Percentiles rank a stretch among this genome's conserved stretches.
phyloP scores from a whole-genome alignment of 2,113 vertebrate species.

The Oceanodroma tethys region DNA sequence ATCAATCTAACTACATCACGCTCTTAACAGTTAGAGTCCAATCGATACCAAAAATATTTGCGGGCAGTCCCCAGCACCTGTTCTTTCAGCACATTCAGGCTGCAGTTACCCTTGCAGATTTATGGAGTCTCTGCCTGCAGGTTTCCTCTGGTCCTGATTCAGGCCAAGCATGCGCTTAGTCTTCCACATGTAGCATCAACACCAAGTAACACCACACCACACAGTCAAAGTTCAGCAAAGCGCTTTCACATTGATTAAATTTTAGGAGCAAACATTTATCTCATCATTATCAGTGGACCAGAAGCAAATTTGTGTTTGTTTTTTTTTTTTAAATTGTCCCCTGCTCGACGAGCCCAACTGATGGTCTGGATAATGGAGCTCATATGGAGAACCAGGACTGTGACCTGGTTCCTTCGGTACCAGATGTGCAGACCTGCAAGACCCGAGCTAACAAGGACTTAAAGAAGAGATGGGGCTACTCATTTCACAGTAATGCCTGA shows the following conservation, averaged over 20 bases:
- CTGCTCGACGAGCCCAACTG: fast-evolving
- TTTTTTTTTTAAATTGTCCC: background rate
- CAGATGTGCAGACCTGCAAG: background rate
- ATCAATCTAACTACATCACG: background rate
- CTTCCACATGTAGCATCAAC: background rate
- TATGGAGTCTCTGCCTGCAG: background rate
- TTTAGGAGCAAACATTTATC: background rate
- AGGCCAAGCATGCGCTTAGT: background rate
- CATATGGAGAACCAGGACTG: background rate
- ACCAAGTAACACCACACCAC: background rate
- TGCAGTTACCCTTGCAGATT: background rate
- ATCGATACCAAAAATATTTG: background rate
- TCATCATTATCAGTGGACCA: background rate
- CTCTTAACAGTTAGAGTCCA: background rate
- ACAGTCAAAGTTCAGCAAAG: background rate
- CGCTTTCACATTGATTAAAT: background rate
- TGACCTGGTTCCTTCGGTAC: background rate
- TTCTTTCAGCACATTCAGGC: background rate
- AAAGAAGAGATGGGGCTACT: background rate
- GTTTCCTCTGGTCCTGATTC: background rate
- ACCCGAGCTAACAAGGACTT: background rate
- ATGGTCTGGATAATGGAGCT: background rate
- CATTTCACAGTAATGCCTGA: background rate
- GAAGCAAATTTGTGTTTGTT: background rate
- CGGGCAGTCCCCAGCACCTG: background rate